Evolutionary conservation across 2,888 invertebrate species (phyloP).

Genomic region (Oscheius myriophilus): DNA sequence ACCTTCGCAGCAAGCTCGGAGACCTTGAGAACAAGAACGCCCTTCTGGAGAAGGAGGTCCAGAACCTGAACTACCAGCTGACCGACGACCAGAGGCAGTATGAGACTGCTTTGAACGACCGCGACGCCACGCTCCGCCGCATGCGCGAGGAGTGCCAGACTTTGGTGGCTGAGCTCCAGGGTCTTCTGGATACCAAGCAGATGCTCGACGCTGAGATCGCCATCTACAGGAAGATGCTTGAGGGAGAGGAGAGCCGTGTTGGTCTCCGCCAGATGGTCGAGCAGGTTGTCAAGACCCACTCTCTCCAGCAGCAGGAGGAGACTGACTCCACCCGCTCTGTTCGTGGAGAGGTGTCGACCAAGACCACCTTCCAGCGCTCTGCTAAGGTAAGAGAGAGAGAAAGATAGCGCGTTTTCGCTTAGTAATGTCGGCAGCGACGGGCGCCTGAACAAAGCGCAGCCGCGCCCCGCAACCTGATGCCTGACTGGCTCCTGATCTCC

Average conservation of each 20-base stretch:
- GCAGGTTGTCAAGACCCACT: slow-evolving; percentile 71
- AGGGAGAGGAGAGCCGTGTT: slow-evolving; percentile 74
- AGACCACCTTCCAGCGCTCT: slow-evolving; percentile 75
- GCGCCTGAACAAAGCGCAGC: no score
- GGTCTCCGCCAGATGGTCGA: slow-evolving; percentile 68
- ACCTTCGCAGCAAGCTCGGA: slow-evolving; percentile 52
- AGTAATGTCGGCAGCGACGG: no score
- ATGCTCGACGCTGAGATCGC: slow-evolving; percentile 75
- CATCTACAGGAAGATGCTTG: slow-evolving; percentile 75
- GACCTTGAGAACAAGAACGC: slow-evolving; percentile 61
- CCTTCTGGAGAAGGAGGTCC: slow-evolving; percentile 64
- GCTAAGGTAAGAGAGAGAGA: slow-evolving; percentile 60
- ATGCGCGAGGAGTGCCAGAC: slow-evolving; percentile 71
- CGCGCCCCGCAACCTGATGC: no score
- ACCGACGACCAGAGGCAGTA: slow-evolving; percentile 73
- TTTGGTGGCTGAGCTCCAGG: slow-evolving; percentile 68
- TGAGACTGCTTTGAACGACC: slow-evolving; percentile 71
- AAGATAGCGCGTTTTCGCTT: no score
- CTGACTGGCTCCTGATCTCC: no score
- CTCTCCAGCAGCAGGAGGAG: slow-evolving; percentile 70
- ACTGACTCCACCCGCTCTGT: slow-evolving; percentile 70
- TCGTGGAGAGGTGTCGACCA: slow-evolving; percentile 72
- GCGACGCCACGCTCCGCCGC: slow-evolving; percentile 71
- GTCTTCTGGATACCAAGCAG: slow-evolving; percentile 74
- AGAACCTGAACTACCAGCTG: slow-evolving; percentile 70